A percentile compares a stretch with the other conserved stretches of the same genome.
These are phyloP conservation scores for Scolopax mira DNA, from an alignment of 2,113 vertebrate species.

Conservation along the genomic window DNA sequence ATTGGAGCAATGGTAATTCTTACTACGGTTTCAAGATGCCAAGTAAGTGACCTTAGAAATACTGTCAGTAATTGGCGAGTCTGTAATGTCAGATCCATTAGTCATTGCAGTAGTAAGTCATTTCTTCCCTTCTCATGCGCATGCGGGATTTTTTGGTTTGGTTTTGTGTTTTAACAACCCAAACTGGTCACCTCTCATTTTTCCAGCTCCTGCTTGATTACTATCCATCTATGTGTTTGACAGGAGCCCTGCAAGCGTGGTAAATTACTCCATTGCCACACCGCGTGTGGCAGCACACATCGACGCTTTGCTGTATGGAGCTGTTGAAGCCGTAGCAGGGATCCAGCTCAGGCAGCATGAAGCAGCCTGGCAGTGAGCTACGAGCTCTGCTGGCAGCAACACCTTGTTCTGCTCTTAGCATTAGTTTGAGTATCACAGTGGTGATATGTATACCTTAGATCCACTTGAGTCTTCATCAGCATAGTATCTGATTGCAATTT, in stretches of 20 bases:
- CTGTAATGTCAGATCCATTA: not conserved
- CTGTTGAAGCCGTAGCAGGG: not conserved
- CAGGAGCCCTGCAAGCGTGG: fast-evolving
- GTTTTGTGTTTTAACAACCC: not conserved
- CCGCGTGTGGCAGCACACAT: not conserved
- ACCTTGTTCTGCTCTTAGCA: not conserved
- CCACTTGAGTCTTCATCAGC: not conserved
- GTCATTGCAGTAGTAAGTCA: not conserved
- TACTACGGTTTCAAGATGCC: not conserved
- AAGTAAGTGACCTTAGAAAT: not conserved
- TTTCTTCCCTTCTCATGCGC: not conserved
- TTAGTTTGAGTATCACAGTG: not conserved
- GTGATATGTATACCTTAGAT: not conserved
- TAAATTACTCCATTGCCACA: not conserved
- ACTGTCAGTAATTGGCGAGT: not conserved
- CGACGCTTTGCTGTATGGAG: not conserved
- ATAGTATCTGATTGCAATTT: no score
- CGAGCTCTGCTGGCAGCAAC: not conserved
- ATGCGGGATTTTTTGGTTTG: not conserved
- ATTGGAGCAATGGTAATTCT: not conserved
- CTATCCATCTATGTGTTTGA: not conserved
- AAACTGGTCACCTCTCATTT: not conserved
- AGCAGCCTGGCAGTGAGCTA: not conserved
- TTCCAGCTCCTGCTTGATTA: not conserved
- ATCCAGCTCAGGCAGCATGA: not conserved